Base-by-base conservation (phyloP, 2,113 vertebrate species). In the Otolemur garnettii region DNA sequence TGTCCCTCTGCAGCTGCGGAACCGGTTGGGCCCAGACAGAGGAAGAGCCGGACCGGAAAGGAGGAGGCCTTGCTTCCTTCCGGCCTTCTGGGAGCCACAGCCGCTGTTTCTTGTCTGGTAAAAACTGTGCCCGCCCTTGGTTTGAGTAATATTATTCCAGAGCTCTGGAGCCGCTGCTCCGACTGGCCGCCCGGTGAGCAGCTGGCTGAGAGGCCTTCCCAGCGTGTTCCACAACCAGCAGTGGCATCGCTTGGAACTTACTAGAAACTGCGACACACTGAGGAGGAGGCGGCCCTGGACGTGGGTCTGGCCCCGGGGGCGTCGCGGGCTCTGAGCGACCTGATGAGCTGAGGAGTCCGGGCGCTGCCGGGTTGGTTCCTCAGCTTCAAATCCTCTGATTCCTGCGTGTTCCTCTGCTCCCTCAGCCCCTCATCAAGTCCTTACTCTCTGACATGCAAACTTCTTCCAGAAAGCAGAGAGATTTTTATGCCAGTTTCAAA, bases 381-480 rank as follows among this genome's bases (percentile, higher is more conserved):
- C 35, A 42, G 26, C n/a, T 80, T 62, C 42, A 38, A 2, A 59
- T 83, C 45, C 74, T 93, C 19, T 74, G 35, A 42, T 42, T 81
- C 72, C 13, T 13, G 11, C 21, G 4, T 33, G 30, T 1, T 5
- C 21, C 18, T 85, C 35, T 18, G 3, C 21, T 72, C 11, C 50
- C 26, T 66, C 7, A 59, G 2, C 9, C 2, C 10, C 2, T 38
- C 9, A 4, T 0, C n/a, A 66, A 69, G 24, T 22, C 42, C 33
- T 55, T 77, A 45, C 26, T 62, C 75, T n/a, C 53, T 64, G 79
- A 72, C 13, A 55, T 42, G 53, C 35, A 77, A 86, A 90, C 26
- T 75, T 87, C 38, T 83, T 94, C 69, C 53, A n/a, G 33, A 77
- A 85, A 87, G 17, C 10, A 89, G 26, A 90, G 26, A 92, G 17